Base-by-base conservation (phyloP, 1,140 invertebrate species). In the Cardiocondyla obscurior region DNA sequence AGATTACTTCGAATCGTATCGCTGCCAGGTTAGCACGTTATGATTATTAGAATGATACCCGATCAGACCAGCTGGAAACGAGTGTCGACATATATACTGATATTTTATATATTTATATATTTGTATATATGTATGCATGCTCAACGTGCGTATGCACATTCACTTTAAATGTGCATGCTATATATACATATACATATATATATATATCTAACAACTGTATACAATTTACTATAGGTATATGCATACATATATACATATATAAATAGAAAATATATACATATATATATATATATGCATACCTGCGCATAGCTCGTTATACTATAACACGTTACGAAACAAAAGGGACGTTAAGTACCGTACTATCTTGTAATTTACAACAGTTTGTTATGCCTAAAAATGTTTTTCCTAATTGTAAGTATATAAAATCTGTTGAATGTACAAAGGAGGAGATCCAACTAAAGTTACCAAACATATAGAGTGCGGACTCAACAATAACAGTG, bases 31-130 rank as follows among this genome's bases (percentile, higher is more conserved):
- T 72, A 85, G 86, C 84, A 58, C 69, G 74, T 79, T 60, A 67
- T 86, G 87, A 88, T 85, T 87, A 87, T 88, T 88, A 85, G 85
- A 86, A 74, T 88, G 65, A 84, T 81, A 85, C 88, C 85, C 90
- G 90, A 88, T 89, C 93, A 93, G 93, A 92, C 93, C 93, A 94
- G 93, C 93, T 93, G 93, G 86, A 93, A 91, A 90, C 93, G 93
- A 93, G 92, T 91, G 77, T 92, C 88, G 88, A 88, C 86, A 85
- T 88, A 82, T 72, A 72, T 81, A 64, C 19, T 82, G 49, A 65
- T 64, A 83, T 51, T 53, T 51, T 83, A 67, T 70, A 82, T 85
- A 81, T 81, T 77, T 85, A 85, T 88, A 82, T 76, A 83, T 51
- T 77, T 77, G 53, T 85, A 82, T 74, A 82, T 85, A 14, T 86